Base-by-base conservation (phyloP, 2,797 vertebrate genomes). In the Spondyliosoma cantharus region DNA sequence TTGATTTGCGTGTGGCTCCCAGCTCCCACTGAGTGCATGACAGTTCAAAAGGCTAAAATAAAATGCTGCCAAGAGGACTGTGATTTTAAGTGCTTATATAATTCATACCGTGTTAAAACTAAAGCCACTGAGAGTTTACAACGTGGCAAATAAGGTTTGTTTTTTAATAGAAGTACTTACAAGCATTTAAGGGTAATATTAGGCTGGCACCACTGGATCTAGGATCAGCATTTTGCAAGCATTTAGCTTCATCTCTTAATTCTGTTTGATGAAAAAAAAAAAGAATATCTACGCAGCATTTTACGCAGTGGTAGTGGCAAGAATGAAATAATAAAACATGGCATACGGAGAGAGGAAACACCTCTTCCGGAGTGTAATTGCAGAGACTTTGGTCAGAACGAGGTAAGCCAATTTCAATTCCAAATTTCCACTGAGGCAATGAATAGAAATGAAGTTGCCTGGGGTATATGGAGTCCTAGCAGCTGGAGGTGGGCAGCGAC, bases 41-140 rank as follows among this genome's bases (percentile, higher is more conserved):
- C 89, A 84, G 89, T 89, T 93, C 87, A 90, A 87, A 91, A 81
- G 89, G 80, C 85, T 70, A 77, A 90, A 90, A 88, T 85, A 85
- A 78, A 78, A 89, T 69, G 82, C 74, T 82, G 87, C 82, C 84
- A 84, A 75, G 76, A 80, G 63, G 66, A 54, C 53, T 56, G 60
- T 67, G 53, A 82, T 86, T 82, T 81, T 72, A 64, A 88, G 77
- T 64, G 78, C 81, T 89, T 86, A 80, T 84, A 87, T 86, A 80
- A 88, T 87, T 89, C 61, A 87, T 49, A 60, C 22, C 5, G 24
- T 37, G 56, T 43, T 71, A 70, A 76, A 86, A 70, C 25, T n/a
- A 54, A 81, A 69, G 66, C 66, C 57, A 78, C 49, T 7, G 29
- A 82, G 69, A 86, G 65, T 70, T 71, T 68, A 27, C 48, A 63